These are phyloP conservation scores for Crocuta crocuta DNA, from an alignment of 2,113 vertebrate genomes.

Conservation along the genomic window DNA sequence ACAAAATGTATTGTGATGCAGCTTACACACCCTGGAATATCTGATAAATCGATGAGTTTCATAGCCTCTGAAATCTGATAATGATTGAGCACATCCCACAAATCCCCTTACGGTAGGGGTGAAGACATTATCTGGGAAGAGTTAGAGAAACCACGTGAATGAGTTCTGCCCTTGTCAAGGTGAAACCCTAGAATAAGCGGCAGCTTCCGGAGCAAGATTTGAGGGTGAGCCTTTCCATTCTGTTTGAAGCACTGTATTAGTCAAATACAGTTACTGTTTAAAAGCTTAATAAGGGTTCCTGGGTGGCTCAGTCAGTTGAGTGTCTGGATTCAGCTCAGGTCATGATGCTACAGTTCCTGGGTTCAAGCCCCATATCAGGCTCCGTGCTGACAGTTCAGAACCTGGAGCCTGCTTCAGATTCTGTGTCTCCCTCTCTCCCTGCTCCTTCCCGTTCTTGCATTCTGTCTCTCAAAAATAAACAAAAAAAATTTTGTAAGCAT, in stretches of 20 bases:
- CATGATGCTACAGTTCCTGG: too few relatives aligned
- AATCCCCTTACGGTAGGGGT: not conserved
- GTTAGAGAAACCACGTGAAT: not conserved
- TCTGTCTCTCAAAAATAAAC: too few relatives aligned
- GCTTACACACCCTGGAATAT: not conserved
- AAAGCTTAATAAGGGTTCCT: not conserved
- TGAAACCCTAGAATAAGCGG: not conserved
- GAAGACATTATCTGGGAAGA: not conserved
- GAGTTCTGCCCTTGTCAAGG: not conserved
- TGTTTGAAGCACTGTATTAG: not conserved
- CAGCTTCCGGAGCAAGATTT: not conserved
- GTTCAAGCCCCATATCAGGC: too few relatives aligned
- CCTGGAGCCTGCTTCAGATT: too few relatives aligned
- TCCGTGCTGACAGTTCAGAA: too few relatives aligned
- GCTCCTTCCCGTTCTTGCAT: too few relatives aligned
- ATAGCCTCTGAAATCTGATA: constrained; percentile 30
- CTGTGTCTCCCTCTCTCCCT: too few relatives aligned
- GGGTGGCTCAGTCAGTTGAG: too few relatives aligned
- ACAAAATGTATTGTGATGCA: not conserved
- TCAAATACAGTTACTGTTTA: not conserved
- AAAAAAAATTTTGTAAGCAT: not conserved
- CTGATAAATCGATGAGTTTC: not conserved
- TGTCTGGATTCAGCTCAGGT: too few relatives aligned
- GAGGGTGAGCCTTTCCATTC: not conserved
- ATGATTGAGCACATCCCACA: not conserved